These are phyloP conservation scores for Progne subis DNA, from an alignment of 2,113 vertebrate genomes.

Conservation along the genomic window DNA sequence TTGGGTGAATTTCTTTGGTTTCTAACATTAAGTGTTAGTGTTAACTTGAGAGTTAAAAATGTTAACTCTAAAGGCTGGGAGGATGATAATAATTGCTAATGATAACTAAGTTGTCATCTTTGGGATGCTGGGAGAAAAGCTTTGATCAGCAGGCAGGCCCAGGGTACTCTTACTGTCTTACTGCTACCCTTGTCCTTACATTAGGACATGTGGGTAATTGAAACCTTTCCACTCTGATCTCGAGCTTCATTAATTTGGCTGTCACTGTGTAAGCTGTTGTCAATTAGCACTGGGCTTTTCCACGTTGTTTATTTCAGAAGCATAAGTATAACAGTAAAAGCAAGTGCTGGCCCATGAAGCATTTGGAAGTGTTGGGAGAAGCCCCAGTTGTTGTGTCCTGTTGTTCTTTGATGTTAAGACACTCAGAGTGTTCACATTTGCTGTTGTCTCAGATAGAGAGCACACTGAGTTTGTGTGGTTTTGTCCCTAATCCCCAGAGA, in stretches of 20 bases:
- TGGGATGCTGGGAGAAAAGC: not conserved
- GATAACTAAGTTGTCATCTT: not conserved
- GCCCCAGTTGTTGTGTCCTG: not conserved
- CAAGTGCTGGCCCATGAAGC: not conserved
- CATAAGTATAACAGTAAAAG: not conserved
- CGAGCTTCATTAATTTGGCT: not conserved
- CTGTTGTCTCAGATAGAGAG: not conserved
- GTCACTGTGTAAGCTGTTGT: not conserved
- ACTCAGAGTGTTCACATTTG: not conserved
- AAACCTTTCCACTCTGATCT: slow-evolving; percentile 15
- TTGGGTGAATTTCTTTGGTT: not conserved
- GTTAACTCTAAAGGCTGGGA: not conserved
- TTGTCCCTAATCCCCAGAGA: not conserved
- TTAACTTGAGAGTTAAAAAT: not conserved
- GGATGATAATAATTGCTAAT: not conserved
- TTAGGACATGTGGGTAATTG: not conserved
- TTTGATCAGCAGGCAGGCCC: not conserved
- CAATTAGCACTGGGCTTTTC: slow-evolving; percentile 19
- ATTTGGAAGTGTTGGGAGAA: not conserved
- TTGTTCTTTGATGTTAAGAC: not conserved
- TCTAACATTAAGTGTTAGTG: not conserved
- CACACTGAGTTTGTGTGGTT: not conserved
- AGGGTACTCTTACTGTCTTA: not conserved
- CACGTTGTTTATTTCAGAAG: slow-evolving; percentile 28
- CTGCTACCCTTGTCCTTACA: not conserved